phyloP scores from a whole-genome alignment of 2,797 vertebrate genomes.

The Diceros bicornis region DNA sequence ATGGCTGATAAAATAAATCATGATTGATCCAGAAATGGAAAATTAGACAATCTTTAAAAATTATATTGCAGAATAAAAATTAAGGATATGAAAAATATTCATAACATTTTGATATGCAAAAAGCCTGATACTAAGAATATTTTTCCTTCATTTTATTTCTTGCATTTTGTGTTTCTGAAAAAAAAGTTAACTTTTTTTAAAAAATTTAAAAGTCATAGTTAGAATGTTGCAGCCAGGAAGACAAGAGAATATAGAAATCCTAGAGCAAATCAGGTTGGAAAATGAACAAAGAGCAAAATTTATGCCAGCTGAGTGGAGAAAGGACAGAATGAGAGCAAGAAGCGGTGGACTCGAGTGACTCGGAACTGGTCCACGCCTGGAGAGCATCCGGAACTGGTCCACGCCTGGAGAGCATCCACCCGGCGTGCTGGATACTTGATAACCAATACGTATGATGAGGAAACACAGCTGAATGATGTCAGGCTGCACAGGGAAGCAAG shows the following conservation, averaged over 20 bases:
- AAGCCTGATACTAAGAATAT: background rate
- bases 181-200: background rate
- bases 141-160: background rate
- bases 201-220: conserved; percentile 5
- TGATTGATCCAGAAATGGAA: background rate
- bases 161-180: background rate
- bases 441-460: background rate
- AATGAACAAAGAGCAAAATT: background rate
- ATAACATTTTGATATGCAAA: background rate
- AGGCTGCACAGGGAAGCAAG: background rate
- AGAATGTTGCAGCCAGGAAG: background rate
- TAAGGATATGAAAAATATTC: background rate
- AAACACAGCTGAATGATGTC: background rate
- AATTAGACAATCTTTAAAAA: background rate
- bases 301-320: background rate
- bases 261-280: background rate
- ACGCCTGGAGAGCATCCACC: background rate
- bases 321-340: background rate
- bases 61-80: background rate
- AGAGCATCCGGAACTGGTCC: background rate
- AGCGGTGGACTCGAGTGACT: background rate
- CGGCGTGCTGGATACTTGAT: background rate
- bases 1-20: background rate
- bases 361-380: no score
- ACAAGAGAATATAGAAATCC: background rate